Evolutionary conservation across 1,140 invertebrate genomes (phyloP), one percentile per base, ranked within the genome.

Genomic region (Trissolcus basalis): DNA sequence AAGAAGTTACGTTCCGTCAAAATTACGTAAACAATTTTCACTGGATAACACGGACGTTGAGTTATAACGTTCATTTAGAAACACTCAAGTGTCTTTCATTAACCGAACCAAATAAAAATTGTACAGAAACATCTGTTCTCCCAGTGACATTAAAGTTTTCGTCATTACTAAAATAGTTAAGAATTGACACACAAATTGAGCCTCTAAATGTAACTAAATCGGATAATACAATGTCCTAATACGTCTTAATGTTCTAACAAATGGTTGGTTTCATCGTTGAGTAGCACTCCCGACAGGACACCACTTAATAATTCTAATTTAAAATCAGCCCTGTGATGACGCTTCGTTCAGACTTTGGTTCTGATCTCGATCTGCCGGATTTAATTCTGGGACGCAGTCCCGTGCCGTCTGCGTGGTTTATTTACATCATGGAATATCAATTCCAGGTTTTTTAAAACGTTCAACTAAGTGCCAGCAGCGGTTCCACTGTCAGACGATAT

Each of bases 391-490:
- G 78, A 83, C 60, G 53, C 63, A 72, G 73, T 83, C 80, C 82
- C 79, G 56, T 70, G 67, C 77, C 78, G 64, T 82, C 51, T 74
- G 53, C 77, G 36, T 63, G 65, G 74, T 67, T 53, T 80, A 72
- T 82, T 58, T 81, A 80, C 78, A 80, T 50, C 47, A 59, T 72
- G 64, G 67, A 65, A 63, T 33, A 32, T 44, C 9, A 50, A 32
- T 47, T 74, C 63, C 51, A 63, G 48, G 41, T 53, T 54, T 19
- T 35, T 78, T 10, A 54, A 49, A 19, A 51, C 12, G 61, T 83
- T 90, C 90, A 93, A 85, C 93, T 93, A 43, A 93, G 85, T 0
- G 93, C 93, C 61, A 93, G 82, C 11, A 94, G 80, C 0, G 93
- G 93, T 81, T 93, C 93, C 39, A 90, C 81, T 15, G 89, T 89